Evolutionary conservation across 2,888 invertebrate species (phyloP), one percentile per base, ranked within the genome.

Genomic region (Ceraclea dissimilis): DNA sequence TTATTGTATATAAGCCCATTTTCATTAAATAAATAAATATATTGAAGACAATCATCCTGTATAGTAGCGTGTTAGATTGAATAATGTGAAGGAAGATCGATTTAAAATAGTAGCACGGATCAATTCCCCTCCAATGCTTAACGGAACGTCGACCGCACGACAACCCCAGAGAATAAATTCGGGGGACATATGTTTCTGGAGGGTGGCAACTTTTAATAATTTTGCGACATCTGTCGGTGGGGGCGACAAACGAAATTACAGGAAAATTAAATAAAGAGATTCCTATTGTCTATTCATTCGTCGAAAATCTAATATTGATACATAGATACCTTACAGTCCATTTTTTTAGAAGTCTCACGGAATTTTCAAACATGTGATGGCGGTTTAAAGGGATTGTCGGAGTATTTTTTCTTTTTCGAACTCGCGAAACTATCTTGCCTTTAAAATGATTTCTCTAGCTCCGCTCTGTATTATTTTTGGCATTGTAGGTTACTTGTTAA

Each of bases 81-180:
- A 39, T 39, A 39, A 39, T 39, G 39, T 39, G 39, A 39, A 39
- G 13, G 39, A 39, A 39, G 39, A 39, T 39, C 39, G 39, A 39
- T 39, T 39, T 39, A 39, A 39, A 39, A 13, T 39, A 39, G 16
- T 13, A 39, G 16, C 16, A 39, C 39, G 39, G 39, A 13, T 39
- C 39, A 39, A 39, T 39, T 39, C 39, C 39, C 39, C 39, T 39
- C 4, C 39, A 39, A 39, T 39, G 39, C 13, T 39, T 39, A 39
- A 39, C 39, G 39, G 39, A 39, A 39, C 39, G 13, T 39, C 39
- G 39, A 39, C 39, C 39, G 39, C 39, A 16, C 13, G 16, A 4
- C 39, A 39, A 39, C 39, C 39, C 39, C 39, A 39, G 39, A 39
- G 5, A 13, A 16, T 8, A 8, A 39, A 39, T 8, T 39, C 39